These are phyloP conservation scores for human DNA, from an alignment of 2,113 vertebrate species.

Conservation along the genomic window DNA sequence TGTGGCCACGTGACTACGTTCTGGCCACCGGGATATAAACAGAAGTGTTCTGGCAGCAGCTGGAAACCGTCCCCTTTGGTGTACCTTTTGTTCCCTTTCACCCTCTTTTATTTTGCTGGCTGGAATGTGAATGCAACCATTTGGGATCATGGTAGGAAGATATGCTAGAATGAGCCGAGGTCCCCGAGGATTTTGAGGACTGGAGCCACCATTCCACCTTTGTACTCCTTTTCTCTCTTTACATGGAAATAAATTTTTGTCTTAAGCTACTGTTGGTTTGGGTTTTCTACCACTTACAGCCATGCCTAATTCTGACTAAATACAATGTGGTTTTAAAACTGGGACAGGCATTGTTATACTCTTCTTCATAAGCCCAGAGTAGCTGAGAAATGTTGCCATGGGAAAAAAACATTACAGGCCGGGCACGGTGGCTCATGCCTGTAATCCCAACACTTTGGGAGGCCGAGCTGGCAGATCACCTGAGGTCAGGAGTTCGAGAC, in stretches of 20 bases:
- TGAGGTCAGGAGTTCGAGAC: too few relatives aligned
- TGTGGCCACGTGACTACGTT: not conserved
- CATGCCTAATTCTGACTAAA: not conserved
- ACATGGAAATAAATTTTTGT: not conserved
- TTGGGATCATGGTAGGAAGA: too few relatives aligned
- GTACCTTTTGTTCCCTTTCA: not conserved
- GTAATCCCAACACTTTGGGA: too few relatives aligned
- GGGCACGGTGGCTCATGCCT: too few relatives aligned
- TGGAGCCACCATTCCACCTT: not conserved
- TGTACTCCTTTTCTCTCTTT: not conserved
- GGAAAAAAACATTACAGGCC: too few relatives aligned
- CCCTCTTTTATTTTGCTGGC: not conserved
- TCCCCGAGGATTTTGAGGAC: not conserved
- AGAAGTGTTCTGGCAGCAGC: too few relatives aligned
- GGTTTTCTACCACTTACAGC: not conserved
- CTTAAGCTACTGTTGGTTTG: not conserved
- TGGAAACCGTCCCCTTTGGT: not conserved
- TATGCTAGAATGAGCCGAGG: not conserved
- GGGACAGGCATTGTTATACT: not conserved
- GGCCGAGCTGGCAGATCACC: too few relatives aligned
- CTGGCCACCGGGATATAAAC: not conserved
- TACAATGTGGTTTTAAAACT: not conserved
- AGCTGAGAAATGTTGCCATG: not conserved
- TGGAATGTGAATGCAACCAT: not conserved
- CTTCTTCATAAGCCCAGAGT: not conserved